Base-by-base conservation (phyloP, 2,113 vertebrate genomes). In the Dipodomys merriami region DNA sequence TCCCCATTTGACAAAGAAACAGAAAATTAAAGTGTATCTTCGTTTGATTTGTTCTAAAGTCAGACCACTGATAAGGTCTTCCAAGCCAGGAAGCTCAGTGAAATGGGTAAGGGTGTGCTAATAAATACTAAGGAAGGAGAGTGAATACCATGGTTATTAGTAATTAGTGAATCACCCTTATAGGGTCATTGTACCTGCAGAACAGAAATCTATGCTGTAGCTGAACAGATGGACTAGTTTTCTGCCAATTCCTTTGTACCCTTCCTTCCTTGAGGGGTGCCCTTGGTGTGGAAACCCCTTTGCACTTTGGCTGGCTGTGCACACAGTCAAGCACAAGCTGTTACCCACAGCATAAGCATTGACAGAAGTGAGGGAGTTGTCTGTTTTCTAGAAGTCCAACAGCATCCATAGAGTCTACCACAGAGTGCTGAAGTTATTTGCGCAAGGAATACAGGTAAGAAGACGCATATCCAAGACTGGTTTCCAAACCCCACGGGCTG, bases 1-100 rank as follows among this genome's bases (percentile, higher is more conserved):
- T 73, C 15, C 4, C 0, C 16, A 27, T 68, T 53, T 80, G 81
- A 91, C 78, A 94, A 35, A 76, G 68, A 91, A 91, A 95, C 27
- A 60, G 33, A 89, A 69, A 0, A 49, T 76, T 49, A 95, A 76
- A 78, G 68, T 57, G 15, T 72, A 22, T 65, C 27, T 78, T 53
- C 35, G 13, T 82, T 44, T 93, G 15, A 18, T 3, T 67, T 87
- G 77, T 57, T 80, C 35, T 15, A 35, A 62, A 92, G 71, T 80
- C 83, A 92, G 73, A 68, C 30, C 0, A 2, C 0, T 77, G 10
- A 44, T n/a, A 23, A 60, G 9, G 76, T 44, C 35, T 18, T 30
- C 4, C 29, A 18, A 33, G 15, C 62, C n/a, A 65, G 33, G 64
- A 76, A 64, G n/a, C 10, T 65, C 9, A 18, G 25, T 30, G 6